phyloP scores from a whole-genome alignment of 1,140 invertebrate genomes.

The Papilio xuthus region DNA sequence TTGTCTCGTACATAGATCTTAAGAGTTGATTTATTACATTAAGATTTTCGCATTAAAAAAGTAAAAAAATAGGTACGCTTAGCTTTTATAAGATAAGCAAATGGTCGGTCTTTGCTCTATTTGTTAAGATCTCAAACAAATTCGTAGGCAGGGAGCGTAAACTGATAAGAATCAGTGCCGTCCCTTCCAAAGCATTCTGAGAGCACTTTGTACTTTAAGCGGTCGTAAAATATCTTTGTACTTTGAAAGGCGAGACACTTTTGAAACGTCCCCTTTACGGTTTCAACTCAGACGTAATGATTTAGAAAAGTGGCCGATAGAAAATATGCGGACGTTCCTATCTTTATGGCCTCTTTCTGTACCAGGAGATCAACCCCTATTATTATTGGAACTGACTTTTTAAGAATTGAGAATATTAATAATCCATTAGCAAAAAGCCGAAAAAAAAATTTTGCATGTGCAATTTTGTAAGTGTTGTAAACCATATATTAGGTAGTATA shows the following conservation, averaged over 20 bases:
- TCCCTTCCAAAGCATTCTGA: slow-evolving; percentile 4
- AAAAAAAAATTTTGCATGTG: too few species aligned
- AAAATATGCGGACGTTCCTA: slow-evolving; percentile 24
- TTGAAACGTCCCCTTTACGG: slow-evolving; percentile 29
- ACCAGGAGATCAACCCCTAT: not conserved
- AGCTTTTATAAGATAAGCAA: slow-evolving; percentile 9
- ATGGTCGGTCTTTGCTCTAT: not conserved
- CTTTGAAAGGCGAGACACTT: slow-evolving; percentile 33
- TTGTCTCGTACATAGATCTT: too few species aligned
- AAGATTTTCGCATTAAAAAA: not conserved
- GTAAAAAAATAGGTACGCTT: not conserved
- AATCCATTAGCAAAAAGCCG: too few species aligned
- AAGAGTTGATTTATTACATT: too few species aligned
- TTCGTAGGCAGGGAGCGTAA: slow-evolving; percentile 33
- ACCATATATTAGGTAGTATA: too few species aligned
- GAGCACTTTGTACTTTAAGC: slow-evolving; percentile 35
- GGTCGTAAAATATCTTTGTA: slow-evolving; percentile 37
- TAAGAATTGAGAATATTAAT: not conserved
- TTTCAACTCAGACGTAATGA: slow-evolving; percentile 33
- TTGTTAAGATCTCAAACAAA: slow-evolving; percentile 29
- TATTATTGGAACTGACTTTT: not conserved
- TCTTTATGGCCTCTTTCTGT: slow-evolving; percentile 4
- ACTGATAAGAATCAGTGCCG: slow-evolving; percentile 29
- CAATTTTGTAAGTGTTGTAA: too few species aligned
- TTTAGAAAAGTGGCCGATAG: slow-evolving; percentile 34